phyloP scores from a whole-genome alignment of 2,888 invertebrate species.

The Drosophila kokeensis region DNA sequence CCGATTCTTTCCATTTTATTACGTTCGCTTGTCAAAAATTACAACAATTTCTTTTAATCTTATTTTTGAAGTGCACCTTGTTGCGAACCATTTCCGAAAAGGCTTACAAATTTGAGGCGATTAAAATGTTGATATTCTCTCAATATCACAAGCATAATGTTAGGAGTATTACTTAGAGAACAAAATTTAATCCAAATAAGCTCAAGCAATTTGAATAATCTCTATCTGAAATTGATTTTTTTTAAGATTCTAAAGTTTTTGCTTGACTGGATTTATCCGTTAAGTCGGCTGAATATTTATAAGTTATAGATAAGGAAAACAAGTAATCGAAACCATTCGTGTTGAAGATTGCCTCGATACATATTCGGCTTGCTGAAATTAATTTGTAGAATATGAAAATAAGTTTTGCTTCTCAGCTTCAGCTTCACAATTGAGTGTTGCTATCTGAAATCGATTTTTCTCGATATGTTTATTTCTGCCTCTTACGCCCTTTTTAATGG shows the following conservation, averaged over 20 bases:
- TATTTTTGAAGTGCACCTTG: not conserved
- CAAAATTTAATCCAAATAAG: not conserved
- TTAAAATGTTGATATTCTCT: not conserved
- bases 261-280: not conserved
- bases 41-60: constrained; percentile 22
- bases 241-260: not conserved
- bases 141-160: not conserved
- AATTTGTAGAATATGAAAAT: not conserved
- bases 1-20: not conserved
- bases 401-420: not conserved
- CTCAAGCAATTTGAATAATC: not conserved
- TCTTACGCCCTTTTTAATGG: not conserved
- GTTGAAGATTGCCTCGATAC: rapidly evolving
- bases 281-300: not conserved
- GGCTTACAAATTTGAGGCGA: not conserved
- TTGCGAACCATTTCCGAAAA: not conserved
- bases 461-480: not conserved
- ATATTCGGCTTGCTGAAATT: not conserved
- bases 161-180: not conserved
- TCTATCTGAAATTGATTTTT: rapidly evolving
- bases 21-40: constrained; percentile 11
- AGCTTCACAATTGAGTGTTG: not conserved
- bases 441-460: not conserved
- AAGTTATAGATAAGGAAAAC: not conserved
- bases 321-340: not conserved